Conservation (phyloP, 2,113 vertebrate genomes). For the Scolopax mira region DNA sequence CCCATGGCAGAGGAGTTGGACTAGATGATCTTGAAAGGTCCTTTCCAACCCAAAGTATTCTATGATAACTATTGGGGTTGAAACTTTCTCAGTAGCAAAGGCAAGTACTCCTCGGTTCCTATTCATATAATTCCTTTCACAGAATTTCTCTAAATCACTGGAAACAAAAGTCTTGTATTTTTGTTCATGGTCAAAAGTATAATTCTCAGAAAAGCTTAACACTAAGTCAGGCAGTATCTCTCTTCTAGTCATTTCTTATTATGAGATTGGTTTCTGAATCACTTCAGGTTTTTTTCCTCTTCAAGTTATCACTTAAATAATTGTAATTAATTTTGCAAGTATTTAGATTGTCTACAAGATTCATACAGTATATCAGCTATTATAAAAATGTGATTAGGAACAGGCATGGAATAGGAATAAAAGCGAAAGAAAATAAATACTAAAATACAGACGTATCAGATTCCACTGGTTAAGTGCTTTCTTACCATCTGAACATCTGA, state of each 20-base stretch:
- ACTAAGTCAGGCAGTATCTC: neutral
- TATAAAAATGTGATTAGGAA: neutral
- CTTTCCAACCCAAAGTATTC: neutral
- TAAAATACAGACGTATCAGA: neutral
- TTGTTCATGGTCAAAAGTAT: neutral
- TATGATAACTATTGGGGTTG: neutral
- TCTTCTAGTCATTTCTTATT: neutral
- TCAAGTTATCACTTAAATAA: neutral
- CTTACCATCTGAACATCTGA: neutral
- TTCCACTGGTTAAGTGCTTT: neutral
- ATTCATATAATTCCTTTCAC: neutral
- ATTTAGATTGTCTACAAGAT: neutral
- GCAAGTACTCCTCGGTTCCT: neutral
- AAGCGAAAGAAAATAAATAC: neutral
- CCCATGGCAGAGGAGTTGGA: neutral
- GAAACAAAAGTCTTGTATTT: neutral
- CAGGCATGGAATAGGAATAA: neutral
- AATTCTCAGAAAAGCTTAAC: neutral
- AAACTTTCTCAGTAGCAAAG: neutral
- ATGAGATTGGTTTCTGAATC: neutral
- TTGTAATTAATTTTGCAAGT: neutral
- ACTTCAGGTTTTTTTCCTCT: neutral
- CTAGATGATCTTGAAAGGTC: neutral
- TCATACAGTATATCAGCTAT: neutral
- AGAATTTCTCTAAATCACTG: neutral